Evolutionary conservation across 2,888 invertebrate species (phyloP), one percentile per base, ranked within the genome.

Genomic region (Temnothorax unifasciatus): DNA sequence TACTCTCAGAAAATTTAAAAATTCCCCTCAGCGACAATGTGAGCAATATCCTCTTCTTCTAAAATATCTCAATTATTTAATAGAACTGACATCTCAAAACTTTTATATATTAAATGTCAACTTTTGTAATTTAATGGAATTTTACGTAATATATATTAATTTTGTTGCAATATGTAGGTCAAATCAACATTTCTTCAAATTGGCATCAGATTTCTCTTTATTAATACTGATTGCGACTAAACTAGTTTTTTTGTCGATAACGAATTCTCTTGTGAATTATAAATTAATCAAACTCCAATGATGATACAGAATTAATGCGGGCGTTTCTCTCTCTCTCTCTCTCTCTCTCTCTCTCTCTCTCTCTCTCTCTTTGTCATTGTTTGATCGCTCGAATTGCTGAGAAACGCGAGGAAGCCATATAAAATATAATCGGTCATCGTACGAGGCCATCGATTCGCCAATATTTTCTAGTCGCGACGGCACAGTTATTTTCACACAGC

Each of bases 401-500:
- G 59, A 79, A 79, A 47, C 15, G 57, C 34, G 79, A 59, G 57
- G 34, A 71, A 71, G 59, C 47, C 71, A 71, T 47, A 59, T 47
- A 34, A 71, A 79, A 71, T 81, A 11, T 71, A 71, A 71, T 81
- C 71, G 71, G 71, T 59, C 71, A 61, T 59, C n/a, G 38, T 41
- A 34, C 47, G 25, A 25, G 47, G 25, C 18, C 13, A 71, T 71
- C 79, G 57, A 79, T 71, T 41, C 59, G 47, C 59, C 59, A 59
- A 81, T 81, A 71, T 61, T 61, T 81, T 81, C 18, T 34, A 69
- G 34, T 38, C 59, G 18, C 34, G 38, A 47, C 69, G 34, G 34
- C 21, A 59, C 71, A 71, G 71, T 81, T 81, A 81, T 81, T 71
- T 59, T 81, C 41, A 52, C 79, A 50, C 79, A 50, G 59, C 29